Conservation (phyloP, 2,888 invertebrate species). For the Lasioglossum leucozonium region DNA sequence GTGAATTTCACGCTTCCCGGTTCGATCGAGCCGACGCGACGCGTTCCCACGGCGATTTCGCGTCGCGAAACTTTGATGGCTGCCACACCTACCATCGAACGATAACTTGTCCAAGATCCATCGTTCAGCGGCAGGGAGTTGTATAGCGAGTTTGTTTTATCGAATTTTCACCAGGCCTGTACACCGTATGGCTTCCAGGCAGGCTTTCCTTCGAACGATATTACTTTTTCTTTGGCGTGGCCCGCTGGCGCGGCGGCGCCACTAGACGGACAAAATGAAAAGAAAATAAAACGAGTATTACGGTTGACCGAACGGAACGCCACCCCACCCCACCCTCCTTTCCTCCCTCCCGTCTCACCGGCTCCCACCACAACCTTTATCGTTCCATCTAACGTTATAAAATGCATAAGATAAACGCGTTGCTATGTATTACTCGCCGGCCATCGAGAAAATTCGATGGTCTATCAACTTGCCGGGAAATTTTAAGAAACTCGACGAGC, state of each 20-base stretch:
- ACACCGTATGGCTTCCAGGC: conserved; percentile 55
- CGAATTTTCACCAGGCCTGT: conserved; percentile 62
- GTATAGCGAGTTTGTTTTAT: conserved; percentile 69
- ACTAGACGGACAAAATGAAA: conserved; percentile 49
- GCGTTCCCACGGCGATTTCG: conserved; percentile 72
- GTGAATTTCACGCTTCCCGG: conserved; percentile 69
- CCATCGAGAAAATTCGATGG: not conserved
- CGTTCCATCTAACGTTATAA: conserved; percentile 23
- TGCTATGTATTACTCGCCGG: conserved; percentile 16
- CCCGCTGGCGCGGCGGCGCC: not conserved
- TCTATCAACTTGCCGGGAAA: not conserved
- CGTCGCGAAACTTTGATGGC: conserved; percentile 73
- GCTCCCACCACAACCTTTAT: conserved; percentile 17
- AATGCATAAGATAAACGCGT: conserved; percentile 25
- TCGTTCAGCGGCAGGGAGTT: conserved; percentile 52
- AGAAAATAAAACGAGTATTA: conserved; percentile 54
- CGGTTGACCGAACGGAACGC: conserved; percentile 47
- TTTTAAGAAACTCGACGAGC: conserved; percentile 6
- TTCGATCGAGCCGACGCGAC: conserved; percentile 60
- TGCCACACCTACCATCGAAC: conserved; percentile 61
- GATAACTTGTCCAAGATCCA: conserved; percentile 71
- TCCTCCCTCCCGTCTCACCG: not conserved
- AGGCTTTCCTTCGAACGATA: conserved; percentile 60
- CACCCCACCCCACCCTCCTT: too few species aligned
- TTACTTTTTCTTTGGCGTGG: conserved; percentile 54